phyloP scores from a whole-genome alignment of 2,113 vertebrate genomes.

The Trichechus manatus region DNA sequence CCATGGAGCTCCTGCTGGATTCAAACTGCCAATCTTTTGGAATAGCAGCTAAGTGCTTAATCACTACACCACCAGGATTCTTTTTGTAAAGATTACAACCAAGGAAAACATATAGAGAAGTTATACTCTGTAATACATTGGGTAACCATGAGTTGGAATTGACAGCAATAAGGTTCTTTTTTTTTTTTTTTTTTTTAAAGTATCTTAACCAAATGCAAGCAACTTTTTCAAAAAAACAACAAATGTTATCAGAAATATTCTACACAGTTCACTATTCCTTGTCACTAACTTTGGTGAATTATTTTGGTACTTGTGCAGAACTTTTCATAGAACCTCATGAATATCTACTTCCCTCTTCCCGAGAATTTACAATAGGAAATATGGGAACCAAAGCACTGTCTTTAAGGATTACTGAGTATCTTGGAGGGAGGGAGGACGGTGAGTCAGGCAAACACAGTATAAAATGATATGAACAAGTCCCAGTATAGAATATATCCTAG shows the following conservation, averaged over 20 bases:
- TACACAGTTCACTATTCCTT: neutral
- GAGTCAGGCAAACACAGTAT: neutral
- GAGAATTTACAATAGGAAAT: neutral
- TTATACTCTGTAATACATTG: too few species aligned
- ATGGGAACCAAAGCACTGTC: neutral
- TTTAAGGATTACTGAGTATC: neutral
- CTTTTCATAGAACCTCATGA: neutral
- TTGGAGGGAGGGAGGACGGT: neutral
- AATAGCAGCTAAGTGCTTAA: too few species aligned
- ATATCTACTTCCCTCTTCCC: neutral
- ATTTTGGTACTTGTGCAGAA: neutral
- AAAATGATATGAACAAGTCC: neutral
- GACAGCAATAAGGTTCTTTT: too few species aligned
- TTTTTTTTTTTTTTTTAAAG: too few species aligned
- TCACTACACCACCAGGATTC: too few species aligned
- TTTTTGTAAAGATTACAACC: too few species aligned
- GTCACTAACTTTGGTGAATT: neutral
- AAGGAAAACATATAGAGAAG: too few species aligned
- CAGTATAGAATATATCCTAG: too few species aligned
- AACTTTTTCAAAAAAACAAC: neutral
- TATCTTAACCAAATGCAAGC: neutral
- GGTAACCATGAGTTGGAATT: too few species aligned
- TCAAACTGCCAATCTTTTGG: too few species aligned
- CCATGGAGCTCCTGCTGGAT: too few species aligned
- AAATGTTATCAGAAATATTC: neutral